Conservation (phyloP, 2,888 invertebrate species). For the Microctonus aethiopoides region DNA sequence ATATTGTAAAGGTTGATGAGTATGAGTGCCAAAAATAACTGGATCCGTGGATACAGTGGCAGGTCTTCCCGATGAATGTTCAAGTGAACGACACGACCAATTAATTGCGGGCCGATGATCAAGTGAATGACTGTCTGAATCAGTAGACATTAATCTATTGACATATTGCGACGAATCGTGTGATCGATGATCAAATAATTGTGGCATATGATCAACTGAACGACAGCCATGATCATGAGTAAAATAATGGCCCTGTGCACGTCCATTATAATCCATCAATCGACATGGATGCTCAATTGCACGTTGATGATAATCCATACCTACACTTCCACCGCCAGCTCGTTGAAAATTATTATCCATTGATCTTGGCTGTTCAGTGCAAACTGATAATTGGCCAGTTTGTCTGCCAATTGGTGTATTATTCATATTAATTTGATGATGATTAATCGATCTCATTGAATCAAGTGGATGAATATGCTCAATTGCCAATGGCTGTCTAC, state of each 20-base stretch:
- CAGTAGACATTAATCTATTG: conserved; percentile 45
- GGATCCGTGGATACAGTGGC: conserved; percentile 66
- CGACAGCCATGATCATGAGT: conserved; percentile 61
- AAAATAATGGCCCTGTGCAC: conserved; percentile 59
- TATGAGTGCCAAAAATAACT: conserved; percentile 67
- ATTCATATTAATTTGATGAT: conserved; percentile 44
- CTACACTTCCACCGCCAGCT: conserved; percentile 5
- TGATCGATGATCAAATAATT: conserved; percentile 58
- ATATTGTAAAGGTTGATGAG: conserved; percentile 69
- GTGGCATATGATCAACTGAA: conserved; percentile 60
- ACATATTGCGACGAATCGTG: conserved; percentile 50
- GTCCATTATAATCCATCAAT: conserved; percentile 58
- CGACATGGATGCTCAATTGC: conserved; percentile 62
- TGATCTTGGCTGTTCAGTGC: conserved; percentile 44
- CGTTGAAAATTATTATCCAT: conserved; percentile 36
- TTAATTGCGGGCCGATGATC: conserved; percentile 55
- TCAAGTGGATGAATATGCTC: conserved; percentile 41
- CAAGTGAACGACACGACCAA: conserved; percentile 60
- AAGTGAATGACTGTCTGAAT: conserved; percentile 50
- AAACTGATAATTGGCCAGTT: conserved; percentile 48
- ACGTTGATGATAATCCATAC: conserved; percentile 55
- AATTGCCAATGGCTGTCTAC: conserved; percentile 53
- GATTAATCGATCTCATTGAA: conserved; percentile 40
- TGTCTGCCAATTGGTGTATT: conserved; percentile 58
- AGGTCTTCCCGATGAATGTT: conserved; percentile 67